Conservation (phyloP, 2,888 invertebrate species). For the Bombylius discolor region DNA sequence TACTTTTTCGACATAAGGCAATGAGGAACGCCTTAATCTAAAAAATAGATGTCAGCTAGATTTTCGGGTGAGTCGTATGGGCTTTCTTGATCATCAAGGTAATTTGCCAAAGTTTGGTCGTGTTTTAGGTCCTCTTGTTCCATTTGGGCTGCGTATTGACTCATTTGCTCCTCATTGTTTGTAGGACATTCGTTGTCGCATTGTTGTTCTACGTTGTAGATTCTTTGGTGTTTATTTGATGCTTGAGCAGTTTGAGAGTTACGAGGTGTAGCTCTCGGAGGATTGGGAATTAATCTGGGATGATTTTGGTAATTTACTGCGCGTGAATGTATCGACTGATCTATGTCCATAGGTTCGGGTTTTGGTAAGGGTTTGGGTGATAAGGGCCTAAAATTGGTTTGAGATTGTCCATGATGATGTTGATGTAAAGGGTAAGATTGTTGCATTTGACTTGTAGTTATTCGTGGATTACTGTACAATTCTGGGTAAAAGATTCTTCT, state of each 20-base stretch:
- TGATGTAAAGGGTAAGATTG: too few species aligned
- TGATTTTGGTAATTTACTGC: conserved; percentile 11
- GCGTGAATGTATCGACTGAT: conserved; percentile 6
- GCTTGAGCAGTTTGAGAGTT: not conserved
- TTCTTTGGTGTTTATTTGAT: too few species aligned
- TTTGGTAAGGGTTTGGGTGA: conserved; percentile 9
- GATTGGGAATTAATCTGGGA: not conserved
- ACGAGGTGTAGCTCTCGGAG: not conserved
- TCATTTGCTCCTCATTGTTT: too few species aligned
- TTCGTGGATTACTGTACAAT: not conserved
- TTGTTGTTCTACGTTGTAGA: not conserved
- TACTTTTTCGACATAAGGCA: conserved; percentile 13
- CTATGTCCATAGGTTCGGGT: conserved; percentile 12
- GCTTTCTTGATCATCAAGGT: not conserved
- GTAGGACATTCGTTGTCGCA: not conserved
- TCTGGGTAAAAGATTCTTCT: not conserved
- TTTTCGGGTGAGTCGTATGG: not conserved
- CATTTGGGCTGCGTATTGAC: not conserved
- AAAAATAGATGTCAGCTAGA: conserved; percentile 13
- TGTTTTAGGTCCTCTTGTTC: not conserved
- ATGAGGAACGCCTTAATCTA: conserved; percentile 14
- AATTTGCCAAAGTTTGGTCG: not conserved
- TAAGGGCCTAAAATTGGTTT: not conserved
- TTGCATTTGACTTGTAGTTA: not conserved
- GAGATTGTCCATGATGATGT: too few species aligned